A percentile compares a stretch with the other conserved stretches of the same genome.
These are phyloP conservation scores for Xenopus laevis DNA, from an alignment of 2,113 vertebrate genomes.

Conservation along the genomic window DNA sequence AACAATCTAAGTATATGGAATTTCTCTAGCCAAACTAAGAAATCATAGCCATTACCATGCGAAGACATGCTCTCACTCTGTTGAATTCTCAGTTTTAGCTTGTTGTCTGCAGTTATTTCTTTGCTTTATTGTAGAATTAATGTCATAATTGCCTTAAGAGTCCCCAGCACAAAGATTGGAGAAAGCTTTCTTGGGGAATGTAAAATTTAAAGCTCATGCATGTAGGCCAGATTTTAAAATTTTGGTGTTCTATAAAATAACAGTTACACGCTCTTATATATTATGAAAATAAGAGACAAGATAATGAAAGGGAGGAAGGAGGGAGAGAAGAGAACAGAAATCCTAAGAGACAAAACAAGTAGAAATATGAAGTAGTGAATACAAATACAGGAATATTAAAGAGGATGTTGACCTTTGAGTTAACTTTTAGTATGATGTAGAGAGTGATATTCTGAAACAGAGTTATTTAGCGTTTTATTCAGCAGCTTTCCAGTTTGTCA, in stretches of 20 bases:
- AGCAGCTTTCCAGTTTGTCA: too few relatives aligned
- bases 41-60: conserved; percentile 27
- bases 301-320: too few relatives aligned
- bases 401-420: too few relatives aligned
- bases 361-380: too few relatives aligned
- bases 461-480: too few relatives aligned
- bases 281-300: too few relatives aligned
- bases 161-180: not conserved
- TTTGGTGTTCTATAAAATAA: not conserved
- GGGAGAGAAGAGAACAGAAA: too few relatives aligned
- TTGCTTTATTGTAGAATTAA: conserved; percentile 13
- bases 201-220: not conserved
- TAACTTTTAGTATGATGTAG: too few relatives aligned
- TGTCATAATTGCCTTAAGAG: conserved; percentile 5
- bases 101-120: not conserved
- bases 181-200: not conserved
- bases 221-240: not conserved
- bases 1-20: conserved; percentile 39
- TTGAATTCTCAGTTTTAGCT: not conserved
- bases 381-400: too few relatives aligned
- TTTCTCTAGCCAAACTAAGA: conserved; percentile 39
- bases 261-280: too few relatives aligned
- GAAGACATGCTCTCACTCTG: not conserved
- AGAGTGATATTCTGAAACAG: too few relatives aligned
- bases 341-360: too few relatives aligned